Evolutionary conservation across 2,888 invertebrate species (phyloP), one percentile per base, ranked within the genome.

Genomic region (Zootermopsis nevadensis): DNA sequence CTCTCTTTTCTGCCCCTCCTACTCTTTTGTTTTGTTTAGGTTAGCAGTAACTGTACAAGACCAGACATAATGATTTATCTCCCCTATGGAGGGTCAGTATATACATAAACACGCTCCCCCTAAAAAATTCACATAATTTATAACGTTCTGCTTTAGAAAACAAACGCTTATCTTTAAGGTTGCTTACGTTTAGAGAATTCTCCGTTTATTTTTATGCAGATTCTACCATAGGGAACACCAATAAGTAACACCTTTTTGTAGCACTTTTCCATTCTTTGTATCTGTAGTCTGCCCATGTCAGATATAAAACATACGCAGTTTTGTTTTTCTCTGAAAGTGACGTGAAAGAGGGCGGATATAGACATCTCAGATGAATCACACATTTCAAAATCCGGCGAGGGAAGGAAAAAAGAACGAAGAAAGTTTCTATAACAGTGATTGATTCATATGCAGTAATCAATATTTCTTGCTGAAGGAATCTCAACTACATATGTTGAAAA

Each of bases 211-310:
- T 69, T n/a, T 60, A 27, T n/a, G 60, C 60, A 27, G 60, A 60
- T 27, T 60, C 60, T 12, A 27, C 7, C 27, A n/a, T 60, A 60
- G 60, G 60, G 27, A 27, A 27, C 60, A 27, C n/a, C 27, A 60
- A 60, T 60, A 60, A 60, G 60, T 60, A 60, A 60, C 60, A 60
- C 60, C 27, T 60, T 60, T 60, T 60, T 60, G 60, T 60, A 60
- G 8, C 60, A 60, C n/a, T n/a, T 60, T 60, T 6, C 27, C n/a
- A 55, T 55, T 55, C 55, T n/a, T n/a, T 19, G 22, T 55, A 6
- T 60, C 60, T 12, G 6, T 60, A 6, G 60, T 27, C n/a, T 60
- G 60, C 27, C 7, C n/a, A 10, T 60, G 60, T 60, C 60, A 60
- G n/a, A 60, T n/a, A 6, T 27, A 60, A 60, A 60, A 15, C 60